Conservation (phyloP, 1,140 invertebrate species). For the Lysiphlebus fabarum region DNA sequence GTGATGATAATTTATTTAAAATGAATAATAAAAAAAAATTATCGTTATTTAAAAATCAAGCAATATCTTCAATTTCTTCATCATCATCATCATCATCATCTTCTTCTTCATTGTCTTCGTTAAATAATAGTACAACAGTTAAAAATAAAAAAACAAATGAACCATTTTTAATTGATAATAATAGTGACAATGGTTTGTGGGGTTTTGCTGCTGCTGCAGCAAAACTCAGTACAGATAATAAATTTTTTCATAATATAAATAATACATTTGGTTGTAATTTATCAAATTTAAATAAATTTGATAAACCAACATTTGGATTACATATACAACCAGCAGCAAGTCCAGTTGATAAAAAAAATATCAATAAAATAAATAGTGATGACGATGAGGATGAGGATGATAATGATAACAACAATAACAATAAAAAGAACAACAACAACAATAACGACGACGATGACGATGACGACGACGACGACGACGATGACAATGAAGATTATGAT, state of each 20-base stretch:
- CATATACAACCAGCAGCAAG: slow-evolving; percentile 37
- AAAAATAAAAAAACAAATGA: slow-evolving; percentile 47
- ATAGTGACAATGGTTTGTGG: slow-evolving; percentile 66
- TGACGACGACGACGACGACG: too few species aligned
- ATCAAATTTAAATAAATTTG: slow-evolving; percentile 44
- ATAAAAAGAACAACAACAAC: too few species aligned
- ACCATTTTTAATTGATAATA: slow-evolving; percentile 45
- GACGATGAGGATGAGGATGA: slow-evolving; percentile 34
- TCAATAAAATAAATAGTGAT: slow-evolving; percentile 19
- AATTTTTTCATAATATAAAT: slow-evolving; percentile 47
- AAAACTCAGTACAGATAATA: slow-evolving; percentile 43
- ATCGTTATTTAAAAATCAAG: slow-evolving; percentile 36
- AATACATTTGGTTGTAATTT: slow-evolving; percentile 42
- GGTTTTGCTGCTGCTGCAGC: slow-evolving; percentile 72
- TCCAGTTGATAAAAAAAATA: slow-evolving; percentile 19
- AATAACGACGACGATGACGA: slow-evolving; percentile 40
- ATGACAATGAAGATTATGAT: too few species aligned
- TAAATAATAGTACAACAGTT: slow-evolving; percentile 12
- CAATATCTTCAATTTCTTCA: slow-evolving; percentile 41
- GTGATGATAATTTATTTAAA: slow-evolving; percentile 32
- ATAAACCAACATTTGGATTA: slow-evolving; percentile 44
- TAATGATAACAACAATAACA: too few species aligned
- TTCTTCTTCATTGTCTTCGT: slow-evolving; percentile 50
- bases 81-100: slow-evolving; percentile 38
- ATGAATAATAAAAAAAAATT: slow-evolving; percentile 29